phyloP scores from a whole-genome alignment of 2,797 vertebrate genomes.

The Silurus lanzhouensis region DNA sequence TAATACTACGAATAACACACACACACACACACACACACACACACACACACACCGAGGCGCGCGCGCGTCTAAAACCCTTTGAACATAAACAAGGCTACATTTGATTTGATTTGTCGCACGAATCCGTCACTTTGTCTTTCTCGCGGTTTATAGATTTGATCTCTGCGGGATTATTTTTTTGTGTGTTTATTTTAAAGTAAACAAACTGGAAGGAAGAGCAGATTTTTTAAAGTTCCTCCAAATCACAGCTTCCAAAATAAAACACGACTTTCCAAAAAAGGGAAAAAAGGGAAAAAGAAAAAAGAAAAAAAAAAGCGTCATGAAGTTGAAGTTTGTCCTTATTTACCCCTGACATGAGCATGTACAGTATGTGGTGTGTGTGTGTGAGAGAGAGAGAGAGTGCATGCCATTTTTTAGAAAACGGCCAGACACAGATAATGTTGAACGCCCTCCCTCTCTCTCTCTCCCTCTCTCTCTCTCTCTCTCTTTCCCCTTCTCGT shows the following conservation, averaged over 20 bases:
- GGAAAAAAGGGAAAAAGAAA: neutral
- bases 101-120: neutral
- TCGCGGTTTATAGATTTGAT: too few relatives aligned
- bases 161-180: neutral
- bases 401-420: conserved; percentile 39
- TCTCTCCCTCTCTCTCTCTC: conserved; percentile 55
- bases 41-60: neutral
- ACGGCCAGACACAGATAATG: conserved; percentile 61
- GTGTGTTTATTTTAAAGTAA: neutral
- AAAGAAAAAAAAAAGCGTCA: neutral
- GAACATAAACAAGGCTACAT: neutral
- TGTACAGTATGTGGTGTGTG: neutral
- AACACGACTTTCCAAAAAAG: conserved; percentile 32
- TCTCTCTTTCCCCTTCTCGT: conserved; percentile 61
- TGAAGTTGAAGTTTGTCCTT: conserved; percentile 33
- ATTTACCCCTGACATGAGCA: conserved; percentile 1
- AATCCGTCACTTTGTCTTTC: neutral
- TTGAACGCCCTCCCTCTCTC: conserved; percentile 61
- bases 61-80: neutral
- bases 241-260: neutral
- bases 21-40: neutral
- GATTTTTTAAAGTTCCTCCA: conserved; percentile 15
- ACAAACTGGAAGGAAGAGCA: neutral
- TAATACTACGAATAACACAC: neutral
- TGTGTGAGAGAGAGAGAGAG: neutral